Base-by-base conservation (phyloP, 2,797 vertebrate species). In the Xenopus petersii region DNA sequence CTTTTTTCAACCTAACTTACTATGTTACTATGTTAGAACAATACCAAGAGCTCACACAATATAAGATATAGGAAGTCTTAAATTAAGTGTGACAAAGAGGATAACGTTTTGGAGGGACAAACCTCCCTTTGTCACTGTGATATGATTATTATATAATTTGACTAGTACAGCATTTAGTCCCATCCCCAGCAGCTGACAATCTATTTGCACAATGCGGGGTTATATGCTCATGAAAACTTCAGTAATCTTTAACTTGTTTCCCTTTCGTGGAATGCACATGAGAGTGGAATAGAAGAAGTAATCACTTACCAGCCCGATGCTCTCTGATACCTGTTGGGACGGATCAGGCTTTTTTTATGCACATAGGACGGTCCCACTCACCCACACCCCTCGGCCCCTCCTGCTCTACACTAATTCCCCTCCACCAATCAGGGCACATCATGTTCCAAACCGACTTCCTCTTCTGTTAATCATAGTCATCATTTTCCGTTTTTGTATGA, bases 401-500 rank as follows among this genome's bases (percentile, higher is more conserved):
- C 78, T 70, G 42, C 73, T 58, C 58, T 42, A 5, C 12, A 36
- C 59, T 69, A 71, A 68, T 42, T 64, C 55, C 68, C 62, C 10
- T 69, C 54, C 55, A 47, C 76, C 71, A 74, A 78, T 78, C 26
- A 30, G 56, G 54, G n/a, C 55, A 48, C 55, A 56, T 30, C 26
- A 30, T 30, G 26, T 30, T 30, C 36, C 55, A 4, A 6, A 24
- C n/a, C 58, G 58, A 68, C 80, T 81, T 83, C 80, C 80, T 58
- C 79, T 77, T 83, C 72, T 66, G 26, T 56, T 56, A 21, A 51
- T 21, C 8, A 59, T 42, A 24, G 33, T 60, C 13, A 60, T 48
- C 48, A 66, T 49, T 80, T 80, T 81, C 80, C 60, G 79, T 83
- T 79, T 81, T 83, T 65, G 49, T 69, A 46, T 71, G 47, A 62